Evolutionary conservation across 2,888 invertebrate species (phyloP).

Genomic region (Diaperis boleti): DNA sequence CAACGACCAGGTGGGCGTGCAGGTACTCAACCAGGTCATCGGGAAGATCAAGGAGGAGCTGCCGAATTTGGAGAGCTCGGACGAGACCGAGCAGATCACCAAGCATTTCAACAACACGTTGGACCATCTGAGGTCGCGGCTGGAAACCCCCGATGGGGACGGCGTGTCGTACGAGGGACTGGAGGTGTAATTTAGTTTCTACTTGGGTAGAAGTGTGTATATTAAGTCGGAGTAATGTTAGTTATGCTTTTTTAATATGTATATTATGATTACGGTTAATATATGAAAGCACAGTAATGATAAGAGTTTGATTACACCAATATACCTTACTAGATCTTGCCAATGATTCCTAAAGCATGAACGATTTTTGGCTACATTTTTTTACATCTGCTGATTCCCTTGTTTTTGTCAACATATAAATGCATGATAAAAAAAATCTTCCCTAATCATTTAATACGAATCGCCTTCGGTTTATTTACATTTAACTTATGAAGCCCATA

Average conservation of each 20-base stretch:
- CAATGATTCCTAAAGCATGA: no score
- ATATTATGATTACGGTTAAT: constrained; percentile 35
- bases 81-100: constrained; percentile 96
- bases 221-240: constrained; percentile 26
- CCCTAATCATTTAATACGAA: no score
- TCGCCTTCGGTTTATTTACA: no score
- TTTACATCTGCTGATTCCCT: no score
- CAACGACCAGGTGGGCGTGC: constrained; percentile 64
- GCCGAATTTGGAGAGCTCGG: constrained; percentile 92
- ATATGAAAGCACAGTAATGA: constrained; percentile 19
- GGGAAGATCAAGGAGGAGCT: constrained; percentile 93
- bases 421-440: no score
- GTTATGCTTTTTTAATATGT: constrained; percentile 37
- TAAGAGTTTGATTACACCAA: no score
- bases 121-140: constrained; percentile 81
- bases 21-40: constrained; percentile 78
- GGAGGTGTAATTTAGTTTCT: constrained; percentile 64
- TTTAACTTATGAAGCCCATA: no score
- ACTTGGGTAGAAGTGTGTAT: constrained; percentile 22
- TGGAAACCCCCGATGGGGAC: constrained; percentile 74
- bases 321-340: no score
- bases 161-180: constrained; percentile 76
- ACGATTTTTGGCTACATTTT: no score
- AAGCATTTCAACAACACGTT: constrained; percentile 94
- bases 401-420: no score